Base-by-base conservation (phyloP, 2,888 invertebrate genomes). In the Cephus pygmeus region DNA sequence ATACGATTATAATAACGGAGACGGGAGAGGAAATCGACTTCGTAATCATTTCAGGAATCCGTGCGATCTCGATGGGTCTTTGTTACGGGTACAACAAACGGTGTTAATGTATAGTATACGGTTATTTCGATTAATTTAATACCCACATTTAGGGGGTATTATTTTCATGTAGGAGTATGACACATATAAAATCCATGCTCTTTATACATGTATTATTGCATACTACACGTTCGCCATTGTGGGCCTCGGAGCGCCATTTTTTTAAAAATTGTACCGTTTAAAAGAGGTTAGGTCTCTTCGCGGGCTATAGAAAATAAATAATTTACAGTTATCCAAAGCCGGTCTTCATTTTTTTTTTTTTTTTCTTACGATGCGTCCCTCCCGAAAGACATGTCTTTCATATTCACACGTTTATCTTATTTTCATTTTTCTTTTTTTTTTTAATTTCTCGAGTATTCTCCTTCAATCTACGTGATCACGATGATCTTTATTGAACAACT, bases 151-250 rank as follows among this genome's bases (percentile, higher is more conserved):
- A 31, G 69, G 40, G 40, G 71, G 75, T 31, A 34, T 35, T 75
- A 69, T 74, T 69, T 79, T 75, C 69, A n/a, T 68, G 78, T 82
- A 78, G 75, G 77, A 81, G 77, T 81, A 79, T 82, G 80, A 83
- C 82, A 83, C 81, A 81, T 83, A 81, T 83, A 85, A 86, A 84
- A 85, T 84, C 81, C 84, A 81, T 81, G 82, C 77, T 81, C 80
- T 86, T 83, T 86, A 84, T 83, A 86, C 82, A 84, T 81, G 79
- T 84, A 86, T 87, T 87, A 87, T 87, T 87, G 88, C 87, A 86
- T 87, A 84, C 87, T 87, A 88, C 87, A 88, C 85, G 86, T 85
- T 85, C 80, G 83, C 82, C 82, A 76, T 78, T 79, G 77, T 36
- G 73, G 77, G 76, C 76, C 36, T 73, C 78, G 36, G 56, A 71